Conservation (phyloP, 2,113 vertebrate genomes). For the Cercocebus atys region DNA sequence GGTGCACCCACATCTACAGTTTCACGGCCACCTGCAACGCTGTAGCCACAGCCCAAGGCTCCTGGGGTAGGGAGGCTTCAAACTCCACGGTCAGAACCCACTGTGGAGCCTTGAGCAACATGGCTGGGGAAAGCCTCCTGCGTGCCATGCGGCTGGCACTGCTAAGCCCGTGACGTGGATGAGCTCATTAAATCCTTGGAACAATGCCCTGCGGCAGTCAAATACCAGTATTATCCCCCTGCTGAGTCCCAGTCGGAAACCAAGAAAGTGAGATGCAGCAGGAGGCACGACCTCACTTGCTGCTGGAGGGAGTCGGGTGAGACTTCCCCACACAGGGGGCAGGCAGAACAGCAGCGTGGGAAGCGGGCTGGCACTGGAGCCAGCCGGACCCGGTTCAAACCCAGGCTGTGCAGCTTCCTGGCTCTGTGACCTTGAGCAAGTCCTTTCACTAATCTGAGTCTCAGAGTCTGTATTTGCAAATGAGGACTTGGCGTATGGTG, state of each 20-base stretch:
- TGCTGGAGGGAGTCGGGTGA: background rate
- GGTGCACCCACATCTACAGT: background rate
- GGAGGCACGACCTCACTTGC: fast-evolving
- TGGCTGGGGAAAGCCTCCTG: background rate
- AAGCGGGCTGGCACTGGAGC: background rate
- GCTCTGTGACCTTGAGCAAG: background rate
- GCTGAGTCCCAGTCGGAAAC: background rate
- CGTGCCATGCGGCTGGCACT: fast-evolving
- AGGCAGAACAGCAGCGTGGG: background rate
- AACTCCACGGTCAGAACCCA: background rate
- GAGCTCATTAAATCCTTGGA: background rate
- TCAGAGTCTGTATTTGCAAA: background rate
- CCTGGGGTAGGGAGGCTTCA: background rate
- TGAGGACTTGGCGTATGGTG: fast-evolving
- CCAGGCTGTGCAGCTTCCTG: background rate
- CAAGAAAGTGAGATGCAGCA: background rate
- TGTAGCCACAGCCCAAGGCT: background rate
- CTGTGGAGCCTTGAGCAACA: fast-evolving
- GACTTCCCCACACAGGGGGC: background rate
- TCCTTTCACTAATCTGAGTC: background rate
- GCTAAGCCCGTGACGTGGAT: background rate
- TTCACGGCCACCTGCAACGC: background rate
- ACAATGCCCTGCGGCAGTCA: fast-evolving
- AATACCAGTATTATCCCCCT: background rate
- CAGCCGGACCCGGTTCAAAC: background rate